phyloP scores from a whole-genome alignment of 2,113 vertebrate genomes.

The Tenebrosternarchus preto region DNA sequence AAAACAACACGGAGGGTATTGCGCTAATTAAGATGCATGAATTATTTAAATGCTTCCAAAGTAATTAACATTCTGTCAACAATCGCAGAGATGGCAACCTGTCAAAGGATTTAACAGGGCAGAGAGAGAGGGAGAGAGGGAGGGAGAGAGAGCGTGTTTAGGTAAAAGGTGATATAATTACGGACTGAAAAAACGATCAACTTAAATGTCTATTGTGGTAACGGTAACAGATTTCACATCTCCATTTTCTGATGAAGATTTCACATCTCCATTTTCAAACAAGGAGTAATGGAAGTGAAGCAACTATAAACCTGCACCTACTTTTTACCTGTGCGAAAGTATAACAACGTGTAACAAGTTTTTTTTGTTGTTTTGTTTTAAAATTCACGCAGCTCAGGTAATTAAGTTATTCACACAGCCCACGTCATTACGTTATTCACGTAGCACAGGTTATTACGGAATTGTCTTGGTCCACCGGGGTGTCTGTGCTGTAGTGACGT shows the following conservation, averaged over 20 bases:
- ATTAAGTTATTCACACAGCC: no score
- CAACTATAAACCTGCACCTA: no score
- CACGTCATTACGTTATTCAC: no score
- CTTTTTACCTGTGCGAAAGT: no score
- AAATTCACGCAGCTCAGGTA: no score
- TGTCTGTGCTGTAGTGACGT: no score
- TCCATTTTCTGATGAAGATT: conserved; percentile 7
- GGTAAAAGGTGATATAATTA: neutral
- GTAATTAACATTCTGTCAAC: conserved; percentile 78
- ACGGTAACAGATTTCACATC: neutral
- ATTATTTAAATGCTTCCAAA: conserved; percentile 74
- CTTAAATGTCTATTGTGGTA: neutral
- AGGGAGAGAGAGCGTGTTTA: neutral
- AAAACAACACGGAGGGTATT: conserved; percentile 71
- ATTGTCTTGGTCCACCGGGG: no score
- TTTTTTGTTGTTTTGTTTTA: no score
- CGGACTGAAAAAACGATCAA: neutral
- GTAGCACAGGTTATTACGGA: no score
- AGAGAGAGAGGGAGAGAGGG: conserved; percentile 56
- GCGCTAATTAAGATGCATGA: conserved; percentile 79
- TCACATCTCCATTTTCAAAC: neutral
- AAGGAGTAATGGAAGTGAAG: no score
- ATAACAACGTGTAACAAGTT: no score
- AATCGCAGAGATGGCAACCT: conserved; percentile 61
- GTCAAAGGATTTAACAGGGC: conserved; percentile 56